Conservation (phyloP, 2,888 invertebrate species). For the Tigriopus californicus region DNA sequence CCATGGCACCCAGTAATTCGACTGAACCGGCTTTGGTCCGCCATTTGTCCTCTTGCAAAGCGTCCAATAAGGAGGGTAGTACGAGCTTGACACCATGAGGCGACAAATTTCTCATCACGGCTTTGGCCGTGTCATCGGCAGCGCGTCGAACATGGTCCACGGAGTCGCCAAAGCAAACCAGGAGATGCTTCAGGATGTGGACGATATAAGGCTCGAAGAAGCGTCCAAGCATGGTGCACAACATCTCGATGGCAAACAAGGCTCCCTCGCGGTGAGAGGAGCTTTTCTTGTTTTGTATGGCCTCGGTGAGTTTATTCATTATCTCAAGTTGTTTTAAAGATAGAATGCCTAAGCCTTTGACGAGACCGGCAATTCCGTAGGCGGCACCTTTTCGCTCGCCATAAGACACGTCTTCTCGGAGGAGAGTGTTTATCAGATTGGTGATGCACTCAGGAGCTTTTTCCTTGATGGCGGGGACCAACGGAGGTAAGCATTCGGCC, state of each 20-base stretch:
- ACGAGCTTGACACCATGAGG: slow-evolving; percentile 96
- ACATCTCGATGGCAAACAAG: slow-evolving; percentile 89
- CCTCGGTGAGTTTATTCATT: slow-evolving; percentile 76
- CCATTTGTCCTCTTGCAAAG: slow-evolving; percentile 95
- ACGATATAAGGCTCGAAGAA: slow-evolving; percentile 98
- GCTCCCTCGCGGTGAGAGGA: slow-evolving; percentile 84
- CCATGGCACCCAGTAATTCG: slow-evolving; percentile 91
- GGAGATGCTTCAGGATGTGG: slow-evolving; percentile 79
- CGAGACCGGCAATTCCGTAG: slow-evolving; percentile 81
- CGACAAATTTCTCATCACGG: slow-evolving; percentile 74
- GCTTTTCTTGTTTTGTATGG: slow-evolving; percentile 87
- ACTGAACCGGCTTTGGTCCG: slow-evolving; percentile 85
- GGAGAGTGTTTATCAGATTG: slow-evolving; percentile 61
- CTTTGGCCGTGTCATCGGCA: slow-evolving; percentile 86
- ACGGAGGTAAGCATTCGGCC: slow-evolving; percentile 78
- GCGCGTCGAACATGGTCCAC: slow-evolving; percentile 74
- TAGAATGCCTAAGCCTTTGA: slow-evolving; percentile 90
- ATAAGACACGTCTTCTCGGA: slow-evolving; percentile 57
- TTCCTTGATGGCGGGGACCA: slow-evolving; percentile 77
- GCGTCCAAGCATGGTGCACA: slow-evolving; percentile 81
- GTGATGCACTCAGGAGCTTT: slow-evolving; percentile 74
- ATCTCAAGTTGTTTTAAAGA: slow-evolving; percentile 87
- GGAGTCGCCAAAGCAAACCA: slow-evolving; percentile 86
- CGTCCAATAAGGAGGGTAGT: slow-evolving; percentile 74
- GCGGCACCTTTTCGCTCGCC: slow-evolving; percentile 89